phyloP scores from a whole-genome alignment of 1,140 invertebrate genomes.

The Orius laevigatus region DNA sequence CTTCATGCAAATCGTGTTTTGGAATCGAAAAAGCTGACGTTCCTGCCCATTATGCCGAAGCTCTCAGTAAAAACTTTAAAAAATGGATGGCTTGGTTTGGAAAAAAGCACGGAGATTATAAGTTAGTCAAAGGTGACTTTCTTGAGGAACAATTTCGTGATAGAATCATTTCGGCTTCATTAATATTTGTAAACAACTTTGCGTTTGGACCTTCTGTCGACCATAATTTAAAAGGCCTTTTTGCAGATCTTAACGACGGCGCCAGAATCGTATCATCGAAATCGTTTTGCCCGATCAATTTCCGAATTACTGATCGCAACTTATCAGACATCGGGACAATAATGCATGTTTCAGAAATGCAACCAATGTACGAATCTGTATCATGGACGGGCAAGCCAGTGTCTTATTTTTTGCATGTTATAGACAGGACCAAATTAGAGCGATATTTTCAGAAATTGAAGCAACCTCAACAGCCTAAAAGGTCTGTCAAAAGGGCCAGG shows the following conservation, averaged over 20 bases:
- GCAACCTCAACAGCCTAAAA: conserved; percentile 58
- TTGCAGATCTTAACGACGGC: conserved; percentile 89
- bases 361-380: conserved; percentile 83
- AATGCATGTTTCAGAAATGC: conserved; percentile 94
- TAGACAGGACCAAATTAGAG: conserved; percentile 90
- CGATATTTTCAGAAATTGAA: conserved; percentile 85
- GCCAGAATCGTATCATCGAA: conserved; percentile 98
- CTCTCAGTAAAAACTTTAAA: conserved; percentile 78
- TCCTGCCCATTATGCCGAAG: conserved; percentile 82
- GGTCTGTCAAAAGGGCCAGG: conserved; percentile 28
- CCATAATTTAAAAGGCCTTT: conserved; percentile 88
- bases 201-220: conserved; percentile 96
- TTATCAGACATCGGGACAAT: conserved; percentile 91
- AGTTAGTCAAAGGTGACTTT: conserved; percentile 87
- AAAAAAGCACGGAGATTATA: conserved; percentile 78
- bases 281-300: conserved; percentile 94
- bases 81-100: conserved; percentile 96
- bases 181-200: conserved; percentile 98
- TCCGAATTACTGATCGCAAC: conserved; percentile 89
- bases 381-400: conserved; percentile 98
- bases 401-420: conserved; percentile 92
- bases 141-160: conserved; percentile 77
- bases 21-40: conserved; percentile 94
- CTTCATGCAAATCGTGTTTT: conserved; percentile 76
- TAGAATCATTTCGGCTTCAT: conserved; percentile 76